Conservation (phyloP, 2,113 vertebrate species). For the Pygoscelis antarcticus region DNA sequence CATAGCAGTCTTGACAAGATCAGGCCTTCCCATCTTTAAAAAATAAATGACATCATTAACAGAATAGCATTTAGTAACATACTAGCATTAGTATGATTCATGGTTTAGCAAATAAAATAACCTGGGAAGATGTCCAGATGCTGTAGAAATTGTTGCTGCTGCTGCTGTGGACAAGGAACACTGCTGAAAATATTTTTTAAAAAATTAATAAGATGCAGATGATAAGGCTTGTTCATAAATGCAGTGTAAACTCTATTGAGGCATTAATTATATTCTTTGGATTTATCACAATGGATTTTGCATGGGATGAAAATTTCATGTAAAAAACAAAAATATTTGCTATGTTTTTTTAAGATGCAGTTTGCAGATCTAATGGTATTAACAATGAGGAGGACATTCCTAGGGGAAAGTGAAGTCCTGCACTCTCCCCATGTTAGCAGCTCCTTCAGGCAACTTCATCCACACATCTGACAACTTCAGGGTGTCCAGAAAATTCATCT, state of each 20-base stretch:
- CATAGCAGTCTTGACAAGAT: not conserved
- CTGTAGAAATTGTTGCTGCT: not conserved
- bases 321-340: not conserved
- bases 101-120: not conserved
- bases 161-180: not conserved
- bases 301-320: not conserved
- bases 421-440: fast-evolving
- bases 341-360: not conserved
- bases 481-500: not conserved
- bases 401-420: not conserved
- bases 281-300: not conserved
- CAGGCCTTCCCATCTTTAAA: not conserved
- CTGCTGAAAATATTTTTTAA: not conserved
- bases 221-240: not conserved
- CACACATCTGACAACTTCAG: not conserved
- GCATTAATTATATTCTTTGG: not conserved
- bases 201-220: not conserved
- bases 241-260: not conserved
- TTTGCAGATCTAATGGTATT: not conserved
- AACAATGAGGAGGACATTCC: not conserved
- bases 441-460: not conserved
- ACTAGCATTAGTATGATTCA: not conserved
- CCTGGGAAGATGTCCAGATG: not conserved
- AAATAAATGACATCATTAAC: not conserved
- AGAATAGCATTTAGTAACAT: not conserved